phyloP scores from a whole-genome alignment of 2,888 invertebrate species.

The Pachycephus smyrnensis region DNA sequence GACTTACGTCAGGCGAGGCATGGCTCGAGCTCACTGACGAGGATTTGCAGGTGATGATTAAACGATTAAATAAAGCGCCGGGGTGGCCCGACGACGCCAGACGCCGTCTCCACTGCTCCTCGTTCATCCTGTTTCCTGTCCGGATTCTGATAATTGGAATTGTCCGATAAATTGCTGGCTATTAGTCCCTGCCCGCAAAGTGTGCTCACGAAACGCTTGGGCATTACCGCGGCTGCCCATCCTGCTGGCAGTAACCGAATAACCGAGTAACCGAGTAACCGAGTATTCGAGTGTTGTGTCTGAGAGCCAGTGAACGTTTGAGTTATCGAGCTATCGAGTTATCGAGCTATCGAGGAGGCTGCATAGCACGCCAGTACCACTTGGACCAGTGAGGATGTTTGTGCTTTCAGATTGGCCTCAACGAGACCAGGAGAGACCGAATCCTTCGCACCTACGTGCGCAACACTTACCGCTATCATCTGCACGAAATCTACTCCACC shows the following conservation, averaged over 20 bases:
- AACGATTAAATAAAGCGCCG: background rate
- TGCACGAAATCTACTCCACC: conserved; percentile 95
- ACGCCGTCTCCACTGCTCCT: background rate
- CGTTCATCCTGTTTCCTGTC: conserved; percentile 2
- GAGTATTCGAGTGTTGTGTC: background rate
- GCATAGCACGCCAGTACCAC: background rate
- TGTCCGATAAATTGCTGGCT: conserved; percentile 43
- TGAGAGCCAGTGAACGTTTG: background rate
- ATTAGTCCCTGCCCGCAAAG: conserved; percentile 35
- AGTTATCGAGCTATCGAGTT: background rate
- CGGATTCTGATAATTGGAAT: conserved; percentile 41
- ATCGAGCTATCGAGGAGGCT: background rate
- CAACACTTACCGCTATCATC: conserved; percentile 94
- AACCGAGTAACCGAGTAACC: no score
- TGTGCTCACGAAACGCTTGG: conserved; percentile 13
- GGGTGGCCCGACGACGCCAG: background rate
- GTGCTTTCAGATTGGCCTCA: conserved; percentile 81
- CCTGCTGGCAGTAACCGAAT: background rate
- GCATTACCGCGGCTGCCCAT: background rate
- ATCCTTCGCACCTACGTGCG: conserved; percentile 92
- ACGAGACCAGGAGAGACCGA: conserved; percentile 87
- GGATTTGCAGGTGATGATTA: conserved; percentile 56
- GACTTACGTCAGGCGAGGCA: conserved; percentile 79
- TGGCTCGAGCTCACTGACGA: conserved; percentile 68
- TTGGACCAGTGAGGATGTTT: background rate